Conservation (phyloP, 2,888 invertebrate genomes). For the Ophion ellenae region DNA sequence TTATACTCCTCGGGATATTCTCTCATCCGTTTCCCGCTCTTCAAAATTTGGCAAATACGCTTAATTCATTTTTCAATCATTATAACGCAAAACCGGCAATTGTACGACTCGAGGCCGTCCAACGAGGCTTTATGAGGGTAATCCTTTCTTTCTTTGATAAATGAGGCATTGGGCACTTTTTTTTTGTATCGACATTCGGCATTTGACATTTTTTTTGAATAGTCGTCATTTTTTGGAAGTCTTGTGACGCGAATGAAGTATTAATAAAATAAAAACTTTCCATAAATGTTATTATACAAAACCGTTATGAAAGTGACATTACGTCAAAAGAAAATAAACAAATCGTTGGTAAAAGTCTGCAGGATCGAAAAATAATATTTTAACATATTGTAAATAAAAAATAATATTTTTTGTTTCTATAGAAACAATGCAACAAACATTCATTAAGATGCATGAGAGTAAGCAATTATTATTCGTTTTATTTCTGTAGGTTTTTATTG, state of each 20-base stretch:
- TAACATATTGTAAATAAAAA: not conserved
- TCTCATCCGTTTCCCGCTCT: constrained; percentile 3
- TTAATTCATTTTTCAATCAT: not conserved
- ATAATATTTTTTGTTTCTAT: too few species aligned
- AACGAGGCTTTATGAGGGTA: too few species aligned
- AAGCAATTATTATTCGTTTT: too few species aligned
- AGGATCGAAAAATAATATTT: not conserved
- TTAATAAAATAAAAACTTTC: too few species aligned
- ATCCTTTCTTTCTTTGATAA: too few species aligned
- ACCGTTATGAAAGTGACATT: not conserved
- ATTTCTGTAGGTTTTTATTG: too few species aligned
- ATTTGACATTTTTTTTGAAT: not conserved
- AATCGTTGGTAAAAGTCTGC: not conserved
- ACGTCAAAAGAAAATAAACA: not conserved
- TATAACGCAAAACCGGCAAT: not conserved
- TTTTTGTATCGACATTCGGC: not conserved
- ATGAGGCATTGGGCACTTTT: not conserved
- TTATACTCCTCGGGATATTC: constrained; percentile 1
- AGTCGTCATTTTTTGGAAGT: not conserved
- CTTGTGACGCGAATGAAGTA: too few species aligned
- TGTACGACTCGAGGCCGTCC: not conserved
- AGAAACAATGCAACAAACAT: too few species aligned
- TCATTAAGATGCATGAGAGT: too few species aligned
- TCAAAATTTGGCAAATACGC: constrained; percentile 1
- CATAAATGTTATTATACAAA: too few species aligned